These are phyloP conservation scores for Pipa parva DNA, from an alignment of 2,113 vertebrate genomes.

Conservation along the genomic window DNA sequence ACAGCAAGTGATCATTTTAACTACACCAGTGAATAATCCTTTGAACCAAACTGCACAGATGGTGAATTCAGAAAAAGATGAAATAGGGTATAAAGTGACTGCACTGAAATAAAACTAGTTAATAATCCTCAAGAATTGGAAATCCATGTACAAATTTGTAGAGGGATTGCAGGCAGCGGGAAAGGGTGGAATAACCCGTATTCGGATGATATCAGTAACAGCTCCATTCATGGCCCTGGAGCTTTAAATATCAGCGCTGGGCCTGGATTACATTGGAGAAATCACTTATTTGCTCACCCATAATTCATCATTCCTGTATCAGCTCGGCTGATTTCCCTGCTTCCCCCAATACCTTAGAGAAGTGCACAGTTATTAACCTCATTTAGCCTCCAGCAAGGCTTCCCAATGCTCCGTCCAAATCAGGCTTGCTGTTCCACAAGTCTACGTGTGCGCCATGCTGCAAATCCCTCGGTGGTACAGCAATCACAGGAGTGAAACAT, in stretches of 20 bases:
- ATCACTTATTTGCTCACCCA: conserved; percentile 47
- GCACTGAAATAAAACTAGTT: too few relatives aligned
- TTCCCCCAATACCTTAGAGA: conserved; percentile 40
- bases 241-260: conserved; percentile 38
- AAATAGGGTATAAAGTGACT: too few relatives aligned
- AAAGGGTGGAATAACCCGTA: too few relatives aligned
- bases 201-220: background rate
- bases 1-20: too few relatives aligned
- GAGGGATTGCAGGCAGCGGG: too few relatives aligned
- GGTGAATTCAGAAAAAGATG: too few relatives aligned
- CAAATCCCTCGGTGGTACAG: conserved; percentile 9
- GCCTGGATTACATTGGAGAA: conserved; percentile 41
- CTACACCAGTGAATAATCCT: too few relatives aligned
- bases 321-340: conserved; percentile 37
- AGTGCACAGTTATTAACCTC: conserved; percentile 60
- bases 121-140: too few relatives aligned
- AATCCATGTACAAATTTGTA: too few relatives aligned
- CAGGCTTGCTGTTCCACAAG: conserved; percentile 42
- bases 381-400: conserved; percentile 55
- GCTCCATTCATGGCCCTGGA: background rate
- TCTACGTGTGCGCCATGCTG: background rate
- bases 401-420: conserved; percentile 33
- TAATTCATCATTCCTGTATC: conserved; percentile 56
- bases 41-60: too few relatives aligned
- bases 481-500: background rate